Base-by-base conservation (phyloP, 2,888 invertebrate species). In the Tanypteryx hageni region DNA sequence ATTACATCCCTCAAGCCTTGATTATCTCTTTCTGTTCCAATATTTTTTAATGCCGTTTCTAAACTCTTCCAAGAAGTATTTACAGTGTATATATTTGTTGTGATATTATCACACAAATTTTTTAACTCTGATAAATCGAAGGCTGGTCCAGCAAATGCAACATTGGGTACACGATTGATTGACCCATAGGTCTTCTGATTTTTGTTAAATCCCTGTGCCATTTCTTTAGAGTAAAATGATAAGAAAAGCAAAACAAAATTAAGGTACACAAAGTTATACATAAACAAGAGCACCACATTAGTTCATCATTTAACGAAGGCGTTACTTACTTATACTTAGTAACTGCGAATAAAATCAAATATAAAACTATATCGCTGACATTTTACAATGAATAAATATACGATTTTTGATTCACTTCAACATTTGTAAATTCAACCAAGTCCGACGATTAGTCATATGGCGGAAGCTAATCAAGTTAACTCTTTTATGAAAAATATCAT, bases 61-160 rank as follows among this genome's bases (percentile, higher is more conserved):
- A 98, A 95, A 8, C 96, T 96, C 94, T 96, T 96, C 94, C 97
- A 96, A 93, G 97, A 97, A 84, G 97, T 96, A 94, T 97, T 97
- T 92, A 98, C 97, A 0, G 97, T 96, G 94, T 97, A 97, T 92
- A 98, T 97, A 95, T 98, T 98, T 92, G 97, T 97, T 0, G 97
- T 98, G 93, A 98, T 97, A 94, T 97, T 97, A 94, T 98, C 98
- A 94, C 97, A 97, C 86, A 98, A 95, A 94, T 97, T 97, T 94
- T 97, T 97, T 61, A 93, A 86, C 59, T 27, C 92, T 18, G 14
- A n/a, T 0, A 27, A 1, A 92, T 68, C 84, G n/a, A 92, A 76
- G 9, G 64, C 83, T 9, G 89, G 44, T 31, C 89, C 64, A 58
- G 27, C 64, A 61, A 92, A 92, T 27, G 31, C 86, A 16, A 92